Base-by-base conservation (phyloP, 2,113 vertebrate genomes). In the Oncorhynchus clarkii region DNA sequence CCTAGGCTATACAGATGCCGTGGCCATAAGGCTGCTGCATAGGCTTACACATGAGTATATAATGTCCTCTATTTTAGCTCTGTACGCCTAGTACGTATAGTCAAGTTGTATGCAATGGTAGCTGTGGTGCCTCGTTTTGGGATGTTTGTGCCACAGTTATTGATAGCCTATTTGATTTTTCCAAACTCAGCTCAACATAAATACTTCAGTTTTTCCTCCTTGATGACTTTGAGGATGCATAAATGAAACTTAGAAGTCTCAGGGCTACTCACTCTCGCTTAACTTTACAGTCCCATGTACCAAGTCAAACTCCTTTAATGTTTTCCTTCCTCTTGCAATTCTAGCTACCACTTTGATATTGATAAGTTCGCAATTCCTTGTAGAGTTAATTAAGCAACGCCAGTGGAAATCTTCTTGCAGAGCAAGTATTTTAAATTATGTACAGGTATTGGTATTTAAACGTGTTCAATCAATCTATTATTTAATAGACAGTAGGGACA, bases 341-440 rank as follows among this genome's bases (percentile, higher is more conserved):
- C 60, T 77, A 54, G 62, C 60, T 31, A 59, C 57, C 59, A 18
- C 69, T 59, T 18, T 78, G 31, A 75, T 74, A 80, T 67, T 60
- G 67, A 74, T 73, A 78, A 75, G 66, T 34, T 27, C 39, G 31
- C 68, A 54, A 73, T 73, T 79, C 67, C 71, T 84, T 26, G 67
- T 60, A 75, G 72, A 68, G 72, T 77, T 77, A 74, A 77, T 85
- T 82, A 79, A 71, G 54, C 62, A 72, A 68, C 68, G 69, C 66
- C 54, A 73, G 24, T 62, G 16, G 67, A 71, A 34, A 70, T 70
- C 16, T 66, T 29, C 22, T 48, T 77, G 67, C 71, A 70, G 69
- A 24, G 20, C 45, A 39, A 65, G 13, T 69, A 34, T 75, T 62
- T 31, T 64, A 24, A 26, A 67, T 71, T 76, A 78, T 51, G 27